A percentile compares a stretch with the other conserved stretches of the same genome.
Evolutionary conservation across 1,140 invertebrate genomes (phyloP).

Genomic region (Drosophila lini): DNA sequence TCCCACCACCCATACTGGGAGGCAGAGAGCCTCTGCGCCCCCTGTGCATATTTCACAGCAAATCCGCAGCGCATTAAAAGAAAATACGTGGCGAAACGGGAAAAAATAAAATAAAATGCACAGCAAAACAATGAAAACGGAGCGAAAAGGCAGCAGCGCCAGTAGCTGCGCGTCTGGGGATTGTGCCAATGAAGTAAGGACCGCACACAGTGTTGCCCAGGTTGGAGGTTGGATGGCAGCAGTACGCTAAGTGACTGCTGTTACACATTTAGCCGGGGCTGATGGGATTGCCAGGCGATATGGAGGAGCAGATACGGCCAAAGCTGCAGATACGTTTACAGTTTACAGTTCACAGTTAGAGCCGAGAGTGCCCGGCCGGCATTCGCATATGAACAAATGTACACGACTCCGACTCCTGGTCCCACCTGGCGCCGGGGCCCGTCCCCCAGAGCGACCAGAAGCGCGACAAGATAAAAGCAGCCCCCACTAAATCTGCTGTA

Average conservation of each 20-base stretch:
- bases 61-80: constrained; percentile 82
- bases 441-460: constrained; percentile 64
- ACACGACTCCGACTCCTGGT: constrained; percentile 41
- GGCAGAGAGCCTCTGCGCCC: not conserved
- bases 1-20: not conserved
- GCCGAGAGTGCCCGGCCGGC: constrained; percentile 24
- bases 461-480: constrained; percentile 76
- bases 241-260: constrained; percentile 73
- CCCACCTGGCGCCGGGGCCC: constrained; percentile 29
- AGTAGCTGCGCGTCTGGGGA: constrained; percentile 59
- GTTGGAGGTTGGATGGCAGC: constrained; percentile 23
- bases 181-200: constrained; percentile 81
- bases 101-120: constrained; percentile 51
- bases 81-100: constrained; percentile 75
- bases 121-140: constrained; percentile 72
- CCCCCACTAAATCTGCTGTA: constrained; percentile 73
- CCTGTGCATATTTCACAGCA: constrained; percentile 70
- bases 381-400: constrained; percentile 73
- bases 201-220: constrained; percentile 43
- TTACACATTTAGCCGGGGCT: constrained; percentile 70
- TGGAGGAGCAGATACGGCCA: constrained; percentile 45
- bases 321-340: constrained; percentile 29
- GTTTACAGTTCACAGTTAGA: constrained; percentile 10
- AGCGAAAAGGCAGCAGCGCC: constrained; percentile 28
- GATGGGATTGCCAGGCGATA: constrained; percentile 76